Conservation (phyloP, 1,140 invertebrate genomes). For the Panonychus citri region DNA sequence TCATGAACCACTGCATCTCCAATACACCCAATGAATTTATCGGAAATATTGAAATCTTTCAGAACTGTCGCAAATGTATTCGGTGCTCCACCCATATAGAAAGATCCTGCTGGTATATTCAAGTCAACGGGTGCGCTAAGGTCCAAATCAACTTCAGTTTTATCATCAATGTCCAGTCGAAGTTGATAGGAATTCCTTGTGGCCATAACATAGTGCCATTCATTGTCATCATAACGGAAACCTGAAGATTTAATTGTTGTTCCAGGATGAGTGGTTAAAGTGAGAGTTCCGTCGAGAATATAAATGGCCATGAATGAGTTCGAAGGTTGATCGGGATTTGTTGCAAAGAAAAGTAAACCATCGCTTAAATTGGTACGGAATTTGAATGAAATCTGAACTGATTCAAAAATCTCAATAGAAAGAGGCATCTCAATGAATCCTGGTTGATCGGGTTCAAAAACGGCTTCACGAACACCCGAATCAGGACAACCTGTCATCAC, state of each 20-base stretch:
- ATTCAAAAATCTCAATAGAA: slow-evolving; percentile 15
- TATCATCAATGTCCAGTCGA: slow-evolving; percentile 60
- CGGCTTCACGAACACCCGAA: slow-evolving; percentile 32
- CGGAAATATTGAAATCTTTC: slow-evolving; percentile 21
- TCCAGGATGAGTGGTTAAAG: slow-evolving; percentile 30
- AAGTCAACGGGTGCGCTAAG: background rate
- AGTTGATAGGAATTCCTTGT: slow-evolving; percentile 33
- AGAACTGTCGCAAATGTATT: slow-evolving; percentile 23
- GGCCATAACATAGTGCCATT: slow-evolving; percentile 78
- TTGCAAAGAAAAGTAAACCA: slow-evolving; percentile 50
- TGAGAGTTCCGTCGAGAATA: slow-evolving; percentile 39
- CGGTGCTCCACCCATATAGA: slow-evolving; percentile 68
- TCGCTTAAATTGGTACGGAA: slow-evolving; percentile 56
- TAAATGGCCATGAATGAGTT: slow-evolving; percentile 34
- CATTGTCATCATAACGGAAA: slow-evolving; percentile 52
- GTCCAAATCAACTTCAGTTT: slow-evolving; percentile 7
- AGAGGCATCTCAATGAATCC: slow-evolving; percentile 21
- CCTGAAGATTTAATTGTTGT: slow-evolving; percentile 30
- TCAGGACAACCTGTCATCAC: slow-evolving; percentile 38
- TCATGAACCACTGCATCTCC: slow-evolving; percentile 64
- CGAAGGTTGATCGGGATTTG: slow-evolving; percentile 34
- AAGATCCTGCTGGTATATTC: slow-evolving; percentile 13
- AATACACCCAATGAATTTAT: slow-evolving; percentile 52
- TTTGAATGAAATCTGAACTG: slow-evolving; percentile 51
- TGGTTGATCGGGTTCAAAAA: slow-evolving; percentile 19